Evolutionary conservation across 1,140 invertebrate species (phyloP).

Genomic region (Cylas formicarius): DNA sequence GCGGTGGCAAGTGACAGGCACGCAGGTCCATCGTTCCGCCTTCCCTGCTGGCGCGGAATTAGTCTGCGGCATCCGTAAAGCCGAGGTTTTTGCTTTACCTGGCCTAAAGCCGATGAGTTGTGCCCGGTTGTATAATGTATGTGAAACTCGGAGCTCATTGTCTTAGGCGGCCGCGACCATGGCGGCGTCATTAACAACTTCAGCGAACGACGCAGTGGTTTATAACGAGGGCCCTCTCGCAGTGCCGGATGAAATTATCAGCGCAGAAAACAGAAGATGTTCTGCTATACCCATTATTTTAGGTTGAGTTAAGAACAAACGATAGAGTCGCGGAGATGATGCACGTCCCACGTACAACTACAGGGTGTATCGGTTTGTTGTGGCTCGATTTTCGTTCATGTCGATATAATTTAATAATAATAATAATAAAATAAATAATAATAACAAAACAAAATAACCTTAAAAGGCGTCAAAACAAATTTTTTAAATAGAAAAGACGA

Average conservation of each 20-base stretch:
- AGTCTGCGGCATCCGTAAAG: constrained; percentile 34
- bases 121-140: constrained; percentile 23
- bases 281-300: no score
- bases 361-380: no score
- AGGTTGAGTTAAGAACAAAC: no score
- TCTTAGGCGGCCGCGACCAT: constrained; percentile 10
- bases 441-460: no score
- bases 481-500: no score
- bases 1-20: constrained; percentile 38
- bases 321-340: no score
- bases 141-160: constrained; percentile 16
- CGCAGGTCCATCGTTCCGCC: constrained; percentile 35
- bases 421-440: no score
- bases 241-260: constrained; percentile 19
- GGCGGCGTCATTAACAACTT: constrained; percentile 16
- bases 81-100: constrained; percentile 26
- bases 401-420: no score
- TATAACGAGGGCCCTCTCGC: constrained; percentile 19
- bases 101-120: constrained; percentile 26
- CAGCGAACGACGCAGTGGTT: constrained; percentile 16
- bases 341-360: no score
- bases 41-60: constrained; percentile 34
- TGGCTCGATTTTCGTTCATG: no score
- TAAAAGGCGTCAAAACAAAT: no score
- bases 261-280: constrained; percentile 7